Evolutionary conservation across 2,113 vertebrate genomes (phyloP), one percentile per base, ranked within the genome.

Genomic region (Aspiorhynchus laticeps): DNA sequence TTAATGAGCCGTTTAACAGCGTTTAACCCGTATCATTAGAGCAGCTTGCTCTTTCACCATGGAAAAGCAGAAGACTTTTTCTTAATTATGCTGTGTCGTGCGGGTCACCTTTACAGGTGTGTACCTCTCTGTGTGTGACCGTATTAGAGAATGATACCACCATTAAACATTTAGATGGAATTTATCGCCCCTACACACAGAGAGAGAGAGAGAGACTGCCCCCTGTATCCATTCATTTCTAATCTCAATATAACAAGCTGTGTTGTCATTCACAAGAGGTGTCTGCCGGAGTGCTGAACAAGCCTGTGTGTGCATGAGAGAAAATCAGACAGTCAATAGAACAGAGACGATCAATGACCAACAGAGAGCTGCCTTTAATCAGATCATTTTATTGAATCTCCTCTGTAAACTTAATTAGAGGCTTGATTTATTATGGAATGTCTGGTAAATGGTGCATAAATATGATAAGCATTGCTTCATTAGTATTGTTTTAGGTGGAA

Each of bases 1-100:
- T 95, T 95, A 95, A 95, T 94, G 94, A 95, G 95, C 93, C 93
- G 91, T 95, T 94, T 95, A 94, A 95, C 94, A 93, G 93, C 92
- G 94, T 94, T 95, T 95, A 95, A 95, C 95, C 94, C 92, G 90
- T 93, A 93, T 94, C 94, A 95, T 95, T 94, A 95, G 92, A 93
- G 93, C 90, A 89, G 87, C 91, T 93, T 94, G 93, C 95, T 94
- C 94, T 95, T 94, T 94, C 89, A 92, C 91, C 94, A 91, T 91
- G 89, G 90, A 94, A 94, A 94, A 93, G 91, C 93, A 89, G 31
- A 92, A 91, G 91, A 93, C 93, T 93, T 93, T 94, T 95, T 93
- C 93, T 92, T 95, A 95, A 96, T 95, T 94, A 94, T 91, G 87
- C 87, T 82, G 90, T 93, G 93, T 95, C 93, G 91, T 92, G 92